phyloP scores from a whole-genome alignment of 1,140 invertebrate species.

The Zaprionus camerounensis region DNA sequence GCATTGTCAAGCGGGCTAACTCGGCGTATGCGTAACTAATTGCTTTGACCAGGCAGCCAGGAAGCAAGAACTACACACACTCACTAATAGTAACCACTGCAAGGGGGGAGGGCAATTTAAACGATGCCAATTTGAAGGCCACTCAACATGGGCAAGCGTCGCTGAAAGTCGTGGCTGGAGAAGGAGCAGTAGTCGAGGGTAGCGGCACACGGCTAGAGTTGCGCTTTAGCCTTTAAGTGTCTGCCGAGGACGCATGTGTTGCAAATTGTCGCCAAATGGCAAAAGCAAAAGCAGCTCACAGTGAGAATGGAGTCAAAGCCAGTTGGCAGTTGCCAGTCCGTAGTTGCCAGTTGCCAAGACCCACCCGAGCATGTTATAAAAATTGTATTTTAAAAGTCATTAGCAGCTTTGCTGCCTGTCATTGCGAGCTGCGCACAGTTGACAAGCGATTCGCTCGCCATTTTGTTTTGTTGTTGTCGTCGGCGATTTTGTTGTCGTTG shows the following conservation, averaged over 20 bases:
- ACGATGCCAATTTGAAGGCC: constrained; percentile 56
- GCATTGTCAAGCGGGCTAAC: constrained; percentile 39
- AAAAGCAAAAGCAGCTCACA: constrained; percentile 11
- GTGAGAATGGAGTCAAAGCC: constrained; percentile 22
- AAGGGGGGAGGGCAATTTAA: constrained; percentile 40
- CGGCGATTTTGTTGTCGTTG: not conserved
- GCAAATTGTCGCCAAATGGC: constrained; percentile 57
- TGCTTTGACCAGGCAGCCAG: constrained; percentile 51
- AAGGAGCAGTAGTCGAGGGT: not conserved
- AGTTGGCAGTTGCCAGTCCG: constrained; percentile 11
- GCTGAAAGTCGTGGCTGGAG: not conserved
- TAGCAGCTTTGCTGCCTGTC: constrained; percentile 61
- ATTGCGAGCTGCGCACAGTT: constrained; percentile 33
- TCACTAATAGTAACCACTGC: constrained; percentile 16
- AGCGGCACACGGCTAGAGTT: constrained; percentile 16
- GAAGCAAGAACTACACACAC: constrained; percentile 10
- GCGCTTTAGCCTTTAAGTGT: constrained; percentile 39
- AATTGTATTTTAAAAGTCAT: constrained; percentile 64
- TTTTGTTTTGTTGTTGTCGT: constrained; percentile 30
- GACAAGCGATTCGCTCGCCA: constrained; percentile 30
- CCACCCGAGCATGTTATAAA: constrained; percentile 48
- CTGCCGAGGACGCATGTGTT: constrained; percentile 51
- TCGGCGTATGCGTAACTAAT: constrained; percentile 58
- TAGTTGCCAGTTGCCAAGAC: not conserved
- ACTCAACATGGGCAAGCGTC: constrained; percentile 41